phyloP scores from a whole-genome alignment of 2,113 vertebrate species.

The Actenoides hombroni region DNA sequence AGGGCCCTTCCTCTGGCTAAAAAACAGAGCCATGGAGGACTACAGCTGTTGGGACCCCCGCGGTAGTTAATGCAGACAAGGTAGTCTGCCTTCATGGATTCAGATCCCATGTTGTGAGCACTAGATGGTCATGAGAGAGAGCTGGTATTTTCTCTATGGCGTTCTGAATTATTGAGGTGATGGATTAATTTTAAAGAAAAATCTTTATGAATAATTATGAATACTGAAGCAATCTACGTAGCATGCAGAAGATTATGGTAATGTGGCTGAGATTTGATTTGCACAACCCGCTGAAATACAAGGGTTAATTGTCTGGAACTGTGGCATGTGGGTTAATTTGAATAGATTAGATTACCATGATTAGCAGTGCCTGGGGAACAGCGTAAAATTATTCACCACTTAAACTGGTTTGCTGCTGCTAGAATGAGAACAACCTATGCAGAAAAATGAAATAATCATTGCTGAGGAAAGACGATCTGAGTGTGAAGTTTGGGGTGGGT shows the following conservation, averaged over 20 bases:
- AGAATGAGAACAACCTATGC: neutral
- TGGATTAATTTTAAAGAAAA: neutral
- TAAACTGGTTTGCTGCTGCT: neutral
- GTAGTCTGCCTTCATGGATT: neutral
- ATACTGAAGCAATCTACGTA: neutral
- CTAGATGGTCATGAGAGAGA: neutral
- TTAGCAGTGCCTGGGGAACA: neutral
- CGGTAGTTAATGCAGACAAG: neutral
- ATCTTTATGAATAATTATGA: neutral
- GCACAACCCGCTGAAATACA: neutral
- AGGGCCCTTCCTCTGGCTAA: neutral
- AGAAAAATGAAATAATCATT: neutral
- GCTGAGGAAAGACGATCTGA: neutral
- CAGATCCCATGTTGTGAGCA: neutral
- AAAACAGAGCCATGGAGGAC: neutral
- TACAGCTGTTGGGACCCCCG: neutral
- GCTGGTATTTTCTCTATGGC: neutral
- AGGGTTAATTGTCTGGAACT: conserved; percentile 32
- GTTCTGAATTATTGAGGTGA: neutral
- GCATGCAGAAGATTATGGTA: neutral
- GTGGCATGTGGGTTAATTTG: conserved; percentile 7
- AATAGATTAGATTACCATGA: conserved; percentile 18
- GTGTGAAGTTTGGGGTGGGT: neutral
- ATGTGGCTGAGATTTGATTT: neutral
- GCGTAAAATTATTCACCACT: neutral